Evolutionary conservation across 2,888 invertebrate genomes (phyloP).

Genomic region (Noctuana brunneofusca): DNA sequence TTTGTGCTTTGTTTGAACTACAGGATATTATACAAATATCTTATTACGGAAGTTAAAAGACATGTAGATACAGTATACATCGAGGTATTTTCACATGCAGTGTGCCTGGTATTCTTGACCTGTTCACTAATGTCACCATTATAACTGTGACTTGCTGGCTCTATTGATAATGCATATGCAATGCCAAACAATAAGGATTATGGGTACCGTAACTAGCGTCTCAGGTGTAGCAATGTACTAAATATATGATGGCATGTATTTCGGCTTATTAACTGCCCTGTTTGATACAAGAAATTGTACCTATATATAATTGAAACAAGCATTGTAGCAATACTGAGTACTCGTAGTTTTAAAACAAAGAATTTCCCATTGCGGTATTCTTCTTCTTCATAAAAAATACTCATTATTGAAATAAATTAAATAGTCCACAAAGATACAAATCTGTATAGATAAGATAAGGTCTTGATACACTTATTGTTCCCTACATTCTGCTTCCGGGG

Average conservation of each 20-base stretch:
- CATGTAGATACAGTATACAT: no score
- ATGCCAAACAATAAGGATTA: background rate
- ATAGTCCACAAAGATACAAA: slow-evolving; percentile 9
- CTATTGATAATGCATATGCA: slow-evolving; percentile 1
- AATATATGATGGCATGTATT: no score
- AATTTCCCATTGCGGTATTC: background rate
- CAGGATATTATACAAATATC: no score
- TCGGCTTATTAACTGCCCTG: no score
- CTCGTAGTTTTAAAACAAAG: background rate
- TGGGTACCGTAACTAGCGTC: background rate
- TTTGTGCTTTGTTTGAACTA: background rate
- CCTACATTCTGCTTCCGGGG: slow-evolving; percentile 50
- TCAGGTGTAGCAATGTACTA: no score
- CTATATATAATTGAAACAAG: no score
- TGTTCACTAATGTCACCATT: slow-evolving; percentile 57
- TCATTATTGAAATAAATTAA: slow-evolving; percentile 4
- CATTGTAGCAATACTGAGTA: no score
- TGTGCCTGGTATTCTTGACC: slow-evolving; percentile 50
- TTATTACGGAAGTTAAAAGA: background rate
- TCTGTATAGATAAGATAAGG: background rate
- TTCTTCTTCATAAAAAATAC: background rate
- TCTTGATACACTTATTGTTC: slow-evolving; percentile 23
- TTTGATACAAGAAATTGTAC: no score
- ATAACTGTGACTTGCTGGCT: slow-evolving; percentile 51
- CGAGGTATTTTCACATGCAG: slow-evolving; percentile 2